Percentiles rank a stretch among this genome's conserved stretches.
These are phyloP conservation scores for Mionectes olivaceus DNA, from an alignment of 2,797 vertebrate species.

Conservation along the genomic window DNA sequence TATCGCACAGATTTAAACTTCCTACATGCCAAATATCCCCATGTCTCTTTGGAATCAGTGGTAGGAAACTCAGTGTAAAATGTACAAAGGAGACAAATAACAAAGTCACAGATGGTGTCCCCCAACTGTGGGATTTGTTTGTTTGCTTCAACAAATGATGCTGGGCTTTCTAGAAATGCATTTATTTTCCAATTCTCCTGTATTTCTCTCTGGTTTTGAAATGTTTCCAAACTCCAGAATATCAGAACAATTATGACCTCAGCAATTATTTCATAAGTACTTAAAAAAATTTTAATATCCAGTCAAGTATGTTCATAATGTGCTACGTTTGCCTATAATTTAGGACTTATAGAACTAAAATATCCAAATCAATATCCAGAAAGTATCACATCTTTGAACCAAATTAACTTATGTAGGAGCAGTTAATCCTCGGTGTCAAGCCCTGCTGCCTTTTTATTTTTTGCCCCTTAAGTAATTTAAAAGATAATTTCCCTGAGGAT, in stretches of 20 bases:
- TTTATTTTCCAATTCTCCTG: neutral
- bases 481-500: constrained; percentile 80
- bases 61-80: neutral
- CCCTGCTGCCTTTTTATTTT: constrained; percentile 53
- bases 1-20: neutral
- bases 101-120: neutral
- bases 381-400: constrained; percentile 74
- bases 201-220: neutral
- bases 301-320: constrained; percentile 37
- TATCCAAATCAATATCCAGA: constrained; percentile 73
- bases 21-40: neutral
- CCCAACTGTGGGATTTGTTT: neutral
- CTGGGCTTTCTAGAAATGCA: neutral
- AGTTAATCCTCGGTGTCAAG: constrained; percentile 80
- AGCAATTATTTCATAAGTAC: constrained; percentile 39
- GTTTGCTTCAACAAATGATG: neutral
- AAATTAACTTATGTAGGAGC: constrained; percentile 76
- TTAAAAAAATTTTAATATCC: constrained; percentile 56
- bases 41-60: neutral
- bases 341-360: constrained; percentile 48
- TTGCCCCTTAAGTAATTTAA: constrained; percentile 76
- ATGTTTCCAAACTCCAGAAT: neutral
- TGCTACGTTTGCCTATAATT: constrained; percentile 39
- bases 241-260: constrained; percentile 15
- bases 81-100: neutral